phyloP scores from a whole-genome alignment of 2,797 vertebrate genomes.

The Pterois miles region DNA sequence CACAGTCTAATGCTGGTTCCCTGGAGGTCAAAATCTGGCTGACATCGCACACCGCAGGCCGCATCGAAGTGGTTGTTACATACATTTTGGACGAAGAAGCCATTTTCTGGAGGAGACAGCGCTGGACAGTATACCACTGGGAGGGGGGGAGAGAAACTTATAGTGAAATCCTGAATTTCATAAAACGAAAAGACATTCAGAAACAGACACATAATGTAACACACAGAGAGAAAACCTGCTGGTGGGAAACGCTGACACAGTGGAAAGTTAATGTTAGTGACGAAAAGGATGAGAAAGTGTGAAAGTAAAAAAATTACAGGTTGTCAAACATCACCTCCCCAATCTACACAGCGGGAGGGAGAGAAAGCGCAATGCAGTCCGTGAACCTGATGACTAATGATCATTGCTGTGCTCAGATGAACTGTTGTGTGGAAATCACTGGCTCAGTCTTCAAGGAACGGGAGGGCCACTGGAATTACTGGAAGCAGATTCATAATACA shows the following conservation, averaged over 20 bases:
- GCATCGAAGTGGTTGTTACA: constrained; percentile 95
- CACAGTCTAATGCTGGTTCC: constrained; percentile 93
- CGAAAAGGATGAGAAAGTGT: constrained; percentile 30
- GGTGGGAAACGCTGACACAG: constrained; percentile 2
- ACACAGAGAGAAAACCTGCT: background rate
- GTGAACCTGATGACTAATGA: constrained; percentile 40
- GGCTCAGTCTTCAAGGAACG: constrained; percentile 19
- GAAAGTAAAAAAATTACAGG: constrained; percentile 41
- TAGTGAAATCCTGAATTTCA: background rate
- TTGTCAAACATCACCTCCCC: constrained; percentile 44
- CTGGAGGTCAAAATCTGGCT: constrained; percentile 90
- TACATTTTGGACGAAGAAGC: constrained; percentile 93
- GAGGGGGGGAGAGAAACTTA: background rate
- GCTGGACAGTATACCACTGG: constrained; percentile 90
- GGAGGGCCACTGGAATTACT: constrained; percentile 28
- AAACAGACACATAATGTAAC: background rate
- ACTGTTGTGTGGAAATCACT: constrained; percentile 35
- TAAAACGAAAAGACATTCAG: background rate
- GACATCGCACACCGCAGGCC: constrained; percentile 93
- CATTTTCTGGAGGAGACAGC: constrained; percentile 90
- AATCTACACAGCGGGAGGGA: constrained; percentile 2
- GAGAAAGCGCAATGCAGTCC: background rate
- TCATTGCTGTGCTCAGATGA: constrained; percentile 17
- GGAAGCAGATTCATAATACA: constrained; percentile 28
- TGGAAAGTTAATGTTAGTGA: constrained; percentile 44